Percentiles rank a stretch among this genome's conserved stretches.
phyloP scores from a whole-genome alignment of 2,113 vertebrate genomes.

The Xiphias gladius region DNA sequence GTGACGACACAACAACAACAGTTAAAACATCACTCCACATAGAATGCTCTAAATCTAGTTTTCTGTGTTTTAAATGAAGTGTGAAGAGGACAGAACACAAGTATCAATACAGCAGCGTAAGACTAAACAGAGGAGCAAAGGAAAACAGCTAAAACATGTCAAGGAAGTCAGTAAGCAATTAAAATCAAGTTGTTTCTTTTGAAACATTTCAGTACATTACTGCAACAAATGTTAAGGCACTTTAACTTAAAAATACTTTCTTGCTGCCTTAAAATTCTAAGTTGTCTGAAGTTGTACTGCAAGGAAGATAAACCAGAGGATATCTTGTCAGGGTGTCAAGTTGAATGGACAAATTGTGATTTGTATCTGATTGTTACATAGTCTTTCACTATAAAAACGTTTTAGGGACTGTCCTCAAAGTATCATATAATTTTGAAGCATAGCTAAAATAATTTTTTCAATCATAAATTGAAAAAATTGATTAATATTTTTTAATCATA shows the following conservation, averaged over 20 bases:
- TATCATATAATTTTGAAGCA: background rate
- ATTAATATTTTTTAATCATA: too few relatives aligned
- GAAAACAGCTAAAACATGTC: slow-evolving; percentile 65
- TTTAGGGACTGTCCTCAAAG: background rate
- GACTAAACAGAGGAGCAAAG: slow-evolving; percentile 64
- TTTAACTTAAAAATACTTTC: slow-evolving; percentile 78
- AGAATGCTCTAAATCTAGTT: slow-evolving; percentile 51
- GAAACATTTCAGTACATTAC: slow-evolving; percentile 67
- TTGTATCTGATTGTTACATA: background rate
- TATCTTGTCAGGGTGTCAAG: background rate
- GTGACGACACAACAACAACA: slow-evolving; percentile 72
- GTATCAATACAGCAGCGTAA: slow-evolving; percentile 47
- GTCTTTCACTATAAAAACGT: background rate
- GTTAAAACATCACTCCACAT: slow-evolving; percentile 69
- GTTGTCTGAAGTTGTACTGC: slow-evolving; percentile 43
- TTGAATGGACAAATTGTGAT: slow-evolving; percentile 10
- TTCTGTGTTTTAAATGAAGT: slow-evolving; percentile 43
- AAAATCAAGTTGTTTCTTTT: slow-evolving; percentile 55
- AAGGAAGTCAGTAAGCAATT: slow-evolving; percentile 59
- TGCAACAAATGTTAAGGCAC: slow-evolving; percentile 84
- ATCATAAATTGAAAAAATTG: background rate
- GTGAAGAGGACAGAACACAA: slow-evolving; percentile 63
- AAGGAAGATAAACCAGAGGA: slow-evolving; percentile 25
- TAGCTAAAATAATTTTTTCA: background rate
- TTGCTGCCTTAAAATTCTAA: slow-evolving; percentile 75